A percentile compares a stretch with the other conserved stretches of the same genome.
Conservation (phyloP, 2,797 vertebrate species). For the Amniataba percoides region DNA sequence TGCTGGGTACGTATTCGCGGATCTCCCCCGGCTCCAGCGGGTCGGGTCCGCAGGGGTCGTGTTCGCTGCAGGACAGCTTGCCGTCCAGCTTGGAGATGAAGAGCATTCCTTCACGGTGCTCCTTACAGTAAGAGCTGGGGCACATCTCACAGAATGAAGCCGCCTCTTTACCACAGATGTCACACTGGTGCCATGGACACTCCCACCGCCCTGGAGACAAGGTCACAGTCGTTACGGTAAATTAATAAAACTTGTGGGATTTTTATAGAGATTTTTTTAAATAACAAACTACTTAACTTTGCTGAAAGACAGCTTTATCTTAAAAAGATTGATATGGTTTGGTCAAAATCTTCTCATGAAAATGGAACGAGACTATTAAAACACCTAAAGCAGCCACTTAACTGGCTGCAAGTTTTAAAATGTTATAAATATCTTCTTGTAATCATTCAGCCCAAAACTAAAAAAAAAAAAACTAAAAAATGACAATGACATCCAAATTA, state of each 20-base stretch:
- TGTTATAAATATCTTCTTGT: no score
- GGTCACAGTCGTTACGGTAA: slow-evolving; percentile 8
- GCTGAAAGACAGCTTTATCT: not conserved
- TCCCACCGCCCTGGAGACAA: slow-evolving; percentile 94
- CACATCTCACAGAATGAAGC: slow-evolving; percentile 99
- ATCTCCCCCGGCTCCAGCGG: slow-evolving; percentile 98
- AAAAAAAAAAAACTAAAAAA: no score
- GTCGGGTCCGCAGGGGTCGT: slow-evolving; percentile 96
- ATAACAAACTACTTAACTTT: not conserved
- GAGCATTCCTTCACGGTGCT: slow-evolving; percentile 96
- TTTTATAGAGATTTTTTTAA: not conserved
- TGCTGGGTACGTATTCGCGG: slow-evolving; percentile 88
- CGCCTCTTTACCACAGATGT: slow-evolving; percentile 93
- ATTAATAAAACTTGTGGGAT: not conserved
- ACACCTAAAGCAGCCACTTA: not conserved
- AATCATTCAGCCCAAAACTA: not conserved
- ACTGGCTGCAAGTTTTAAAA: not conserved
- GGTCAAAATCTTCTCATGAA: not conserved
- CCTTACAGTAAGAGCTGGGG: slow-evolving; percentile 96
- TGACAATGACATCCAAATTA: not conserved
- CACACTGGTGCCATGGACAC: slow-evolving; percentile 99
- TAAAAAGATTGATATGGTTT: not conserved
- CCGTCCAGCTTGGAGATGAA: slow-evolving; percentile 99
- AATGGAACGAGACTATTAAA: not conserved
- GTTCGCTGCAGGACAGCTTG: slow-evolving; percentile 95